A percentile compares a stretch with the other conserved stretches of the same genome.
Conservation (phyloP, 2,797 vertebrate species). For the Threskiornis aethiopicus region DNA sequence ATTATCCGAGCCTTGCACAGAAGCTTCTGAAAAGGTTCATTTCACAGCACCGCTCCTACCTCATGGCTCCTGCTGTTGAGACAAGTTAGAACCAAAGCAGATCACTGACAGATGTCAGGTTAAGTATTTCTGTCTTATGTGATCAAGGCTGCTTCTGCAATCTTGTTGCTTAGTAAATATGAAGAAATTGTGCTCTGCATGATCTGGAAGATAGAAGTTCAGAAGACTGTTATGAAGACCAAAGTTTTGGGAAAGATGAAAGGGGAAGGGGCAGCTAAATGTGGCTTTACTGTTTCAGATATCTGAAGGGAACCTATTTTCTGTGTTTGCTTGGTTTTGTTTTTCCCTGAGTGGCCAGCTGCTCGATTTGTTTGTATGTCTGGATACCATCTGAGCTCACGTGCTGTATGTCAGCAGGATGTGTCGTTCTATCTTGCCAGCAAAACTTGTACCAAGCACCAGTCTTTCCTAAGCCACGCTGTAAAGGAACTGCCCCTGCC, state of each 20-base stretch:
- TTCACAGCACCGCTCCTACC: not conserved
- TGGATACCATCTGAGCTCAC: not conserved
- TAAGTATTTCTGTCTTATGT: not conserved
- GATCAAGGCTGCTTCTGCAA: not conserved
- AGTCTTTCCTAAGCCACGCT: not conserved
- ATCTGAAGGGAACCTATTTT: not conserved
- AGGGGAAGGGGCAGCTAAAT: not conserved
- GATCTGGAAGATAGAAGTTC: not conserved
- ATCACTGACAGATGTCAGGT: not conserved
- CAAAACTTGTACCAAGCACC: not conserved
- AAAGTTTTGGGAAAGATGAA: not conserved
- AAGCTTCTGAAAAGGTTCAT: not conserved
- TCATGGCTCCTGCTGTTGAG: not conserved
- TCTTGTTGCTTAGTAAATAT: not conserved
- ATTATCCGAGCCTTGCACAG: not conserved
- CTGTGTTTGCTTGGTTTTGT: slow-evolving; percentile 7
- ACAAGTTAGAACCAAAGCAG: not conserved
- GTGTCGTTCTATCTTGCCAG: not conserved
- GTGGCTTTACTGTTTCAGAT: not conserved
- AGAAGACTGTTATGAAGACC: slow-evolving; percentile 8
- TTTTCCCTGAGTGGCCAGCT: not conserved
- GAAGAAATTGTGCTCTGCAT: not conserved
- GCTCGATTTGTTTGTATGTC: not conserved
- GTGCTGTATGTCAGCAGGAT: not conserved
- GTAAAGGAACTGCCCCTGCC: not conserved